These are phyloP conservation scores for Colostygia pectinataria DNA, from an alignment of 2,888 invertebrate genomes.

Conservation along the genomic window DNA sequence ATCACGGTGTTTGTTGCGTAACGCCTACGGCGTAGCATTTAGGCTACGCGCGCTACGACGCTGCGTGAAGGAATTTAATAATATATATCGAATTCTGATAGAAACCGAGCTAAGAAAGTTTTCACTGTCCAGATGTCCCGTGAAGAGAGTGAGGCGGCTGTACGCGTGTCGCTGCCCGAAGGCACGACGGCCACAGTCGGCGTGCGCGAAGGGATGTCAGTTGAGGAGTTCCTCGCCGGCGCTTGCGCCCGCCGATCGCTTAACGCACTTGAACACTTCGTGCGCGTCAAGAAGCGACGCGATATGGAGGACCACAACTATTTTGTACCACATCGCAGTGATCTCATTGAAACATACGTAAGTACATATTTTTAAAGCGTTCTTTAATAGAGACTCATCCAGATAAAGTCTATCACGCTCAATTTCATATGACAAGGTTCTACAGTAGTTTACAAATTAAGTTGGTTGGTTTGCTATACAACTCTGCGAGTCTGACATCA, in stretches of 20 bases:
- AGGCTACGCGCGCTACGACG: not conserved
- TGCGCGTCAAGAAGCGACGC: conserved; percentile 95
- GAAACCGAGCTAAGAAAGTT: not conserved
- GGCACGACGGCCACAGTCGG: conserved; percentile 91
- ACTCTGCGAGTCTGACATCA: no score
- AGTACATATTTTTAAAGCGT: conserved; percentile 76
- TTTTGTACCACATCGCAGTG: conserved; percentile 97
- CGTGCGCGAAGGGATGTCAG: conserved; percentile 95
- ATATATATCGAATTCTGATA: no score
- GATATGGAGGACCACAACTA: conserved; percentile 98
- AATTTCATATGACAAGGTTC: no score
- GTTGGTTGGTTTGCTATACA: no score
- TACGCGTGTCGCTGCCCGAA: conserved; percentile 95
- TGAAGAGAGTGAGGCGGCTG: conserved; percentile 93
- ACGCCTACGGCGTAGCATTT: not conserved
- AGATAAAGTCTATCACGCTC: no score
- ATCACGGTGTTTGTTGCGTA: not conserved
- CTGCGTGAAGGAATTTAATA: not conserved
- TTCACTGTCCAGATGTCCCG: conserved; percentile 87
- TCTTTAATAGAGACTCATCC: no score
- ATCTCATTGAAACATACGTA: conserved; percentile 97
- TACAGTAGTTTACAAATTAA: no score
- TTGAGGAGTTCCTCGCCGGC: conserved; percentile 96
- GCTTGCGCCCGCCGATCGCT: conserved; percentile 96
- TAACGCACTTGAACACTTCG: conserved; percentile 97